Base-by-base conservation (phyloP, 2,888 invertebrate genomes). In the Nomada flava region DNA sequence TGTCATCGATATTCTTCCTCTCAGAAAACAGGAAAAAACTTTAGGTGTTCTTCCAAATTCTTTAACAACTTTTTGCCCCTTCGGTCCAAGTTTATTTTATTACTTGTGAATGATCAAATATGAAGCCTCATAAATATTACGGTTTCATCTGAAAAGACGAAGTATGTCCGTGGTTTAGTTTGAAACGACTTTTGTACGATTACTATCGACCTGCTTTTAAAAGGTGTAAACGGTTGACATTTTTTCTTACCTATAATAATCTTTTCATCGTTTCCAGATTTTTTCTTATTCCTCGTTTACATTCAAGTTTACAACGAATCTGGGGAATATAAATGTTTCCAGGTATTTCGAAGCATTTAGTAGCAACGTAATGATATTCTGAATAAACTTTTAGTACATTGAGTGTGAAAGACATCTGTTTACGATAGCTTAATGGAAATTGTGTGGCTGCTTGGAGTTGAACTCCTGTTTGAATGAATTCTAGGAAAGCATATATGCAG, bases 31-130 rank as follows among this genome's bases (percentile, higher is more conserved):
- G 20, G 53, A 20, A 47, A 50, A 64, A 71, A 50, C 59, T 50
- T 59, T 73, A 70, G 62, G 50, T 59, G 50, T 23, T 23, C 42
- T 47, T n/a, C 15, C 50, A 36, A 36, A 29, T 59, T 57, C 2
- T 20, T 64, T 71, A 59, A n/a, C 71, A 85, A 68, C 63, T 74
- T 76, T 76, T 64, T 42, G 47, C 36, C 26, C 59, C 20, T 23
- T 63, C 11, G 15, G 64, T 75, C 71, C 26, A 11, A 50, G 2
- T 73, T 47, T n/a, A n/a, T 23, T 60, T 76, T 72, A 55, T 73
- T 44, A 52, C 71, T 26, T 20, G 59, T 42, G 53, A 57, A 44
- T 68, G 68, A 68, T 68, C 67, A 26, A 53, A 53, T 44, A 29
- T 5, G 52, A 52, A 13, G 44, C 18, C 13, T 29, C 65, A 52